Evolutionary conservation across 2,113 vertebrate species (phyloP), one percentile per base, ranked within the genome.

Genomic region (Sylvia atricapilla): DNA sequence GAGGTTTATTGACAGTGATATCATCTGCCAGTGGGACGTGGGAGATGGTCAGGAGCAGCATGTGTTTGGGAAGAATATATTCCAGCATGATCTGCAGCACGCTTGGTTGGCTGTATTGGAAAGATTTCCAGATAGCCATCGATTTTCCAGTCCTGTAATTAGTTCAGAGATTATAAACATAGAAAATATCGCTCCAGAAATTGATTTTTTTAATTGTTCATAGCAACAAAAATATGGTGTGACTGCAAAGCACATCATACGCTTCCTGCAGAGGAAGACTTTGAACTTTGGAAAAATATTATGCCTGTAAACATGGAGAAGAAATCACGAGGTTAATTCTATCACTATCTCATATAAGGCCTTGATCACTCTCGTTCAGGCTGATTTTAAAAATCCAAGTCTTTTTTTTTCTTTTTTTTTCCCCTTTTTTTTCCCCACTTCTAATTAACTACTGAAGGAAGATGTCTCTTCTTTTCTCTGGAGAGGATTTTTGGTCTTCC

Each of bases 71-170:
- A 84, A 39, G 64, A 68, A 68, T 72, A 53, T 93, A 78, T 60
- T 72, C 68, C 85, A 93, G 56, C 47, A 50, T 43, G 62, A 52
- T 82, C 53, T 41, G 41, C 3, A 46, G 56, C 50, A 28, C 6
- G 50, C 60, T 88, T 80, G 59, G 87, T 31, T 72, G 77, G 72
- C 63, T 0, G 0, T 72, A 88, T 70, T 85, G 94, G 88, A 91
- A 95, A 88, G 92, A 88, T 91, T 94, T 94, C 50, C 78, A 74
- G 85, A 86, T 86, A 91, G 68, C 22, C 8, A 95, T 97, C 8
- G 96, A 96, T 94, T 94, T 95, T 91, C 78, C 87, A 67, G 59
- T 4, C 55, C 70, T 86, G 47, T 93, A 96, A 96, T 97, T 96
- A 94, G 93, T 89, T 66, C 81, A 63, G 87, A 68, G 94, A 88